Percentiles rank a stretch among this genome's conserved stretches.
Conservation (phyloP, 2,113 vertebrate species). For the Morphnarchus princeps region DNA sequence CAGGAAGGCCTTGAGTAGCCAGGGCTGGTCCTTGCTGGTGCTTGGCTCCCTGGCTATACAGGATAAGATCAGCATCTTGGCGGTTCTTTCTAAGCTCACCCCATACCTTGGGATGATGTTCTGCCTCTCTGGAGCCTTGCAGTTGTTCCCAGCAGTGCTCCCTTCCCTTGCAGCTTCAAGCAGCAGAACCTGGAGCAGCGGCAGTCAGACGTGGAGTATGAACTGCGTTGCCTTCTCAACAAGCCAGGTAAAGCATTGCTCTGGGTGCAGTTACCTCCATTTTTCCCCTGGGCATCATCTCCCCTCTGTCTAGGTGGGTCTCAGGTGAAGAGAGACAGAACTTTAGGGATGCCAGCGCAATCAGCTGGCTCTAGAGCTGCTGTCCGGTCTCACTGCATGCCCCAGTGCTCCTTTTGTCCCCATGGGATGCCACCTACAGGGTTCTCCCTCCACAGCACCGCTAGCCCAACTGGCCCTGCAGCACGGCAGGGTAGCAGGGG, state of each 20-base stretch:
- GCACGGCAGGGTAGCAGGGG: neutral
- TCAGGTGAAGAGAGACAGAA: neutral
- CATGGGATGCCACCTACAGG: neutral
- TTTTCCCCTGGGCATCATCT: neutral
- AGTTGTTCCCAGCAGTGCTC: neutral
- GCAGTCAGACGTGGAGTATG: constrained; percentile 89
- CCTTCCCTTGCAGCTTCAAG: constrained; percentile 76
- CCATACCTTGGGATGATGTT: neutral
- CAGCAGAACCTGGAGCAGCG: constrained; percentile 90
- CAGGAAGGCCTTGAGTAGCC: neutral
- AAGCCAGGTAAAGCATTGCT: constrained; percentile 81
- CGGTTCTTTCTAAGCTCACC: neutral
- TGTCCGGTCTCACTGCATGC: neutral
- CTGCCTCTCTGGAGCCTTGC: neutral
- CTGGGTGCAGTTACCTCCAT: neutral
- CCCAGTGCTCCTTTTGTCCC: neutral
- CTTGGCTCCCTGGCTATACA: neutral
- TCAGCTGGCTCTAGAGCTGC: neutral
- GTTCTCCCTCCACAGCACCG: neutral
- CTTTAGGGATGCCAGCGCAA: neutral
- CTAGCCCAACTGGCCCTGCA: neutral
- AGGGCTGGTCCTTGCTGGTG: neutral
- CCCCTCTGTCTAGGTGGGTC: too few species aligned
- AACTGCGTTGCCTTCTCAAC: constrained; percentile 88
- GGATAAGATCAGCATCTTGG: neutral